Percentiles rank a stretch among this genome's conserved stretches.
Evolutionary conservation across 2,113 vertebrate species (phyloP).

Genomic region (Melozone crissalis): DNA sequence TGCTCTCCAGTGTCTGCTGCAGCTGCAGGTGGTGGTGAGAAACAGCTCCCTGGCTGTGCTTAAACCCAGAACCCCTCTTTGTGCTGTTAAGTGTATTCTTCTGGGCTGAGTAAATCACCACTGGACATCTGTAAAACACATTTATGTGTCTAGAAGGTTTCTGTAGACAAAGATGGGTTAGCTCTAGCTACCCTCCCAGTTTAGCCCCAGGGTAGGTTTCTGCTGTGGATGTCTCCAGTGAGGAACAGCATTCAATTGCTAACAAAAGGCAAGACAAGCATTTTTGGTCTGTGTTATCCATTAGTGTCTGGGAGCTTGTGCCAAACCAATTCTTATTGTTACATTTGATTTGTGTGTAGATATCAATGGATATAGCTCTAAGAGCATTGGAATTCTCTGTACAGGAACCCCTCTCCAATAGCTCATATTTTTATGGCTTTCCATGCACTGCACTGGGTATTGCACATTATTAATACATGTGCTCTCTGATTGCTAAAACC

Average conservation of each 20-base stretch:
- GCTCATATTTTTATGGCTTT: background rate
- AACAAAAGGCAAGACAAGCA: constrained; percentile 55
- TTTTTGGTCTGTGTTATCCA: constrained; percentile 61
- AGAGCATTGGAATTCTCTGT: constrained; percentile 10
- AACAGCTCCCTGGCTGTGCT: background rate
- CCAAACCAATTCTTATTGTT: constrained; percentile 61
- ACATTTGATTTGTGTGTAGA: constrained; percentile 37
- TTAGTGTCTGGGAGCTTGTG: constrained; percentile 55
- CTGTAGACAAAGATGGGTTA: constrained; percentile 54
- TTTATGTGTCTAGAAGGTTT: constrained; percentile 58
- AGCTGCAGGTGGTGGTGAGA: constrained; percentile 33
- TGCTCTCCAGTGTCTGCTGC: background rate
- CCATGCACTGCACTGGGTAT: background rate
- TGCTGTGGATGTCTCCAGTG: constrained; percentile 52
- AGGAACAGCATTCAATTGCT: constrained; percentile 42
- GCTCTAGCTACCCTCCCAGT: constrained; percentile 40
- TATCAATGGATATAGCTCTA: constrained; percentile 28
- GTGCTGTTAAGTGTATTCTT: constrained; percentile 22
- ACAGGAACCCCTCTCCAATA: background rate
- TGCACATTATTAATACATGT: background rate
- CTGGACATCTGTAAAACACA: constrained; percentile 67
- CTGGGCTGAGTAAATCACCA: constrained; percentile 35
- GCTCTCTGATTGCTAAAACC: constrained; percentile 26
- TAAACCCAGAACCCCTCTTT: constrained; percentile 24
- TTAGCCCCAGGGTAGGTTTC: constrained; percentile 20